phyloP scores from a whole-genome alignment of 2,888 invertebrate genomes.

The Carabus problematicus region DNA sequence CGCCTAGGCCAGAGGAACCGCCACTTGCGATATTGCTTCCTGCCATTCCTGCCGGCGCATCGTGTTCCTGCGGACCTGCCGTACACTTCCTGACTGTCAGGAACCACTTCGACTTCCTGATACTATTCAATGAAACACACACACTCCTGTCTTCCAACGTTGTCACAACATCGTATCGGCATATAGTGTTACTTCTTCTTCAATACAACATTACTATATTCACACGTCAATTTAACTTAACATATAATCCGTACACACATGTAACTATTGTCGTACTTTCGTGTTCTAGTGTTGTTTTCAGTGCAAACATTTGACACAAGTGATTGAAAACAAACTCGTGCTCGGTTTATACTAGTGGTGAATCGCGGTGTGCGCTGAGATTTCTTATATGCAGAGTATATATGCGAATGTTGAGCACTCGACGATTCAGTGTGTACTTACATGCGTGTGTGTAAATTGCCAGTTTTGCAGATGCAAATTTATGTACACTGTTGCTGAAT shows the following conservation, averaged over 20 bases:
- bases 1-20: constrained; percentile 59
- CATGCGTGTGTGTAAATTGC: no score
- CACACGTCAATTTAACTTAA: no score
- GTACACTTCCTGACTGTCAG: constrained; percentile 55
- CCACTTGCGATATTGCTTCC: constrained; percentile 62
- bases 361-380: constrained; percentile 4
- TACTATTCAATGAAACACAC: constrained; percentile 45
- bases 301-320: no score
- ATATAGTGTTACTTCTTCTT: constrained; percentile 20
- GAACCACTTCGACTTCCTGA: constrained; percentile 54
- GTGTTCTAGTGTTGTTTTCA: no score
- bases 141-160: constrained; percentile 47
- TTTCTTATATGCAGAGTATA: no score
- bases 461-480: neutral
- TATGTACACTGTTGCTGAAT: neutral
- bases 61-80: constrained; percentile 58
- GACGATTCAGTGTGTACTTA: no score
- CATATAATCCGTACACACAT: no score
- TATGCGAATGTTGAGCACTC: no score
- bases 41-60: constrained; percentile 54
- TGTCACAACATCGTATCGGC: neutral
- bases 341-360: neutral
- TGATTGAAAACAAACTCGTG: no score
- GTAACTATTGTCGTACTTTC: no score
- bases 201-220: no score